phyloP scores from a whole-genome alignment of 1,140 invertebrate genomes.

The Drosophila virilis region DNA sequence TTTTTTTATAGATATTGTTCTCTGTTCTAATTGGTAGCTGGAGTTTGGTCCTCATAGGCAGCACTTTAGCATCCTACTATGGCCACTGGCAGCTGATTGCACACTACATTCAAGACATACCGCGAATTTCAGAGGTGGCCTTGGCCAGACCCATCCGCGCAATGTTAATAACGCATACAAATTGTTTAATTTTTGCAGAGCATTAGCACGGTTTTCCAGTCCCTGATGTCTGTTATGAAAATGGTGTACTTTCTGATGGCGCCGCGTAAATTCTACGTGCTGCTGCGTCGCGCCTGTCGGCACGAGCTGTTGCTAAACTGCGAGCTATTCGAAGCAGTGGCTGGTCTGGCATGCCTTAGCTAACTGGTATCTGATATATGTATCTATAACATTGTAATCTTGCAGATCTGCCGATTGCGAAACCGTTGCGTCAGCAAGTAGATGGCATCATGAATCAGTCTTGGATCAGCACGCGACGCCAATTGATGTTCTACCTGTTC shows the following conservation, averaged over 20 bases:
- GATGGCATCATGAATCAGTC: constrained; percentile 49
- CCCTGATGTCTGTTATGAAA: constrained; percentile 62
- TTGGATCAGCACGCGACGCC: constrained; percentile 64
- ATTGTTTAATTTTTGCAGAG: constrained; percentile 48
- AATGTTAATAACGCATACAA: constrained; percentile 19
- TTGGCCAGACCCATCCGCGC: not conserved
- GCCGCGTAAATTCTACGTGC: constrained; percentile 49
- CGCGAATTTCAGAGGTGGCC: constrained; percentile 33
- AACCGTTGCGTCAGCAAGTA: constrained; percentile 44
- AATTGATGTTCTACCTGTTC: constrained; percentile 62
- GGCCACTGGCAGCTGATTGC: constrained; percentile 65
- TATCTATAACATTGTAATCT: not conserved
- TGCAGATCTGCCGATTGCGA: constrained; percentile 54
- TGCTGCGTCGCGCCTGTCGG: constrained; percentile 47
- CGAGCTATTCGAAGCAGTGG: constrained; percentile 61
- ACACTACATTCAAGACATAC: constrained; percentile 56
- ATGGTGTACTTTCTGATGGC: constrained; percentile 66
- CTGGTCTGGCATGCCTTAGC: constrained; percentile 31
- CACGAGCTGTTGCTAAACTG: constrained; percentile 64
- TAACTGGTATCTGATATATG: not conserved
- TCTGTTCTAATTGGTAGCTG: constrained; percentile 35
- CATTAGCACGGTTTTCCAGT: constrained; percentile 63
- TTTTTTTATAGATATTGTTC: not conserved
- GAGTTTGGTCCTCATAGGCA: constrained; percentile 56
- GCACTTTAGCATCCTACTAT: constrained; percentile 61